Evolutionary conservation across 2,888 invertebrate species (phyloP), one percentile per base, ranked within the genome.

Genomic region (Amphiduros pacificus): DNA sequence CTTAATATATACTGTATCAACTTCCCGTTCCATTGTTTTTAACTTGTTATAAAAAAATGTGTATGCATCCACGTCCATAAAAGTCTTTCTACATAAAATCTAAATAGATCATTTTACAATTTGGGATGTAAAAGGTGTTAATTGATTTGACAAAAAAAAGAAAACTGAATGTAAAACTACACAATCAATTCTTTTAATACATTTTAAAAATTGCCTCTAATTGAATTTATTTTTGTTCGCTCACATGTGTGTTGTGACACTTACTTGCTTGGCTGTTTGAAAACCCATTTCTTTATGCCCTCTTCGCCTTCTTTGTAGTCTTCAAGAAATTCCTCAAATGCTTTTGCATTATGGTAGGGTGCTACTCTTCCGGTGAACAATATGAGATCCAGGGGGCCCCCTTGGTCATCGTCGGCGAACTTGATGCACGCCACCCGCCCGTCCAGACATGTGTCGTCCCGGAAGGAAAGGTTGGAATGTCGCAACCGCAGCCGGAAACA

Each of bases 361-460:
- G 66, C 44, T 11, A 58, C 55, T 20, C 61, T 36, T 2, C 68
- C 68, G 2, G 68, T 68, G 49, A 58, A 48, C 28, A 68, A 29
- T 22, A 68, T 60, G 5, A 68, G 28, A 48, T 68, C 68, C 14
- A 68, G 60, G 4, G 55, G 56, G 1, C 61, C 59, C 5, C 60
- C 66, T 17, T 49, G 22, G 26, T 65, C 63, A 14, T 22, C 31
- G 41, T 67, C 68, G 14, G 36, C 24, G 51, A 67, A 64, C 60
- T 65, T 64, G 1, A 68, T 14, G 48, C 62, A 62, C 4, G 59
- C 54, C 14, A 67, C 66, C 6, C 66, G 56, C 1, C 62, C 64
- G 28, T 68, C 68, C 41, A 60, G 44, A 36, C 41, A 32, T 26
- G 64, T 54, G 48, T 68, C 68, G 40, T 68, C 65, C 20, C 31